Conservation (phyloP, 2,797 vertebrate genomes). For the Simalia tracyae region DNA sequence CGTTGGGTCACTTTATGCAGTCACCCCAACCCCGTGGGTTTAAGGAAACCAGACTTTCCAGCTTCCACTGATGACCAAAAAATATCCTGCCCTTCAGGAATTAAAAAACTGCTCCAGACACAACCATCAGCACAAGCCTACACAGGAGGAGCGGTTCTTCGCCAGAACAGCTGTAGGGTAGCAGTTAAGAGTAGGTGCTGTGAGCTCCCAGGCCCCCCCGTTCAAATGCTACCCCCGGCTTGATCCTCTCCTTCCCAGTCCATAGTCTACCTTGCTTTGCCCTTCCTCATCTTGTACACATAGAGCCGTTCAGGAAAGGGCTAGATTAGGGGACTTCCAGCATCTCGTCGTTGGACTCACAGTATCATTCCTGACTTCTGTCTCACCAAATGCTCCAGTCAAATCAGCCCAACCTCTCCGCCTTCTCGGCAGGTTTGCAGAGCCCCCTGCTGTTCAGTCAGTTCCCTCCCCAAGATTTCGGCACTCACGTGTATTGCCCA, state of each 20-base stretch:
- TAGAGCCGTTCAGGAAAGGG: background rate
- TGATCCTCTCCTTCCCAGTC: background rate
- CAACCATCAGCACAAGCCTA: background rate
- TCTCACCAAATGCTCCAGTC: background rate
- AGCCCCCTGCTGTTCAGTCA: slow-evolving; percentile 3
- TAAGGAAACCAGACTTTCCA: background rate
- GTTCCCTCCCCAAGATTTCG: background rate
- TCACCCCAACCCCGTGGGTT: background rate
- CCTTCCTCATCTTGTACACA: background rate
- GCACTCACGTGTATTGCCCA: slow-evolving; percentile 62
- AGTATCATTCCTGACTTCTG: background rate
- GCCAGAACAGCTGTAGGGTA: background rate
- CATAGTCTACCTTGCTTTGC: background rate
- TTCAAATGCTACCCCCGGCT: background rate
- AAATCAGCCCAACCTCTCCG: slow-evolving; percentile 4
- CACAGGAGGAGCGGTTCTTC: background rate
- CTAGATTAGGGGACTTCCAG: background rate
- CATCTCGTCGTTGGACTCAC: background rate
- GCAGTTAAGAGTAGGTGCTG: background rate
- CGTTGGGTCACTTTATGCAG: background rate
- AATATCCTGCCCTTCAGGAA: background rate
- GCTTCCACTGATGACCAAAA: background rate
- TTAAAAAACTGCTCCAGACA: background rate
- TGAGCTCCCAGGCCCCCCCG: background rate
- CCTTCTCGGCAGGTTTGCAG: background rate